Evolutionary conservation across 2,888 invertebrate genomes (phyloP).

Genomic region (Lasioglossum oenotherae): DNA sequence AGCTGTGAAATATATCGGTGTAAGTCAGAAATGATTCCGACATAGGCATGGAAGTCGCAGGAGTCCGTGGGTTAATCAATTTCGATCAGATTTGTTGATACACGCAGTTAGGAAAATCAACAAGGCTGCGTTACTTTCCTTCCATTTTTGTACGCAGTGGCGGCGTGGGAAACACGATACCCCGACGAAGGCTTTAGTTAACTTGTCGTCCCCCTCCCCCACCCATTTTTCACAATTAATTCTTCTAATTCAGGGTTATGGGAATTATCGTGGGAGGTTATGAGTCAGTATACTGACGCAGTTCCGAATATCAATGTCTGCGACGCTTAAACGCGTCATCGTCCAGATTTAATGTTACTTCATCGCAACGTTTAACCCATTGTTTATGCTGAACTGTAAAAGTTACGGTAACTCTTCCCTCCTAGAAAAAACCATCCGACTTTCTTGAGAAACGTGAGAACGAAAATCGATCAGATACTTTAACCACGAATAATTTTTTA

Average conservation of each 20-base stretch:
- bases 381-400: neutral
- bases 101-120: slow-evolving; percentile 18
- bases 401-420: no score
- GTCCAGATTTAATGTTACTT: slow-evolving; percentile 30
- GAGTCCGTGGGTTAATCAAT: neutral
- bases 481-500: no score
- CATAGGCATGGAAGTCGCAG: no score
- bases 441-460: neutral
- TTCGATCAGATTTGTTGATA: slow-evolving; percentile 16
- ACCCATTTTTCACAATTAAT: slow-evolving; percentile 59
- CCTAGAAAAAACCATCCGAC: no score
- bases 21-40: no score
- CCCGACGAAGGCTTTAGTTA: slow-evolving; percentile 66
- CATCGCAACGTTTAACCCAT: neutral
- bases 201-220: slow-evolving; percentile 33
- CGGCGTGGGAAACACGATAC: slow-evolving; percentile 68
- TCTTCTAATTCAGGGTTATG: slow-evolving; percentile 79
- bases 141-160: slow-evolving; percentile 23
- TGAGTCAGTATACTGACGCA: slow-evolving; percentile 62
- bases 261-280: slow-evolving; percentile 66
- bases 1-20: no score
- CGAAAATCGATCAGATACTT: neutral
- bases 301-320: slow-evolving; percentile 36
- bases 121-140: slow-evolving; percentile 30
- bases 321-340: neutral